These are phyloP conservation scores for Galerucella pusilla DNA, from an alignment of 2,888 invertebrate species.

Conservation along the genomic window DNA sequence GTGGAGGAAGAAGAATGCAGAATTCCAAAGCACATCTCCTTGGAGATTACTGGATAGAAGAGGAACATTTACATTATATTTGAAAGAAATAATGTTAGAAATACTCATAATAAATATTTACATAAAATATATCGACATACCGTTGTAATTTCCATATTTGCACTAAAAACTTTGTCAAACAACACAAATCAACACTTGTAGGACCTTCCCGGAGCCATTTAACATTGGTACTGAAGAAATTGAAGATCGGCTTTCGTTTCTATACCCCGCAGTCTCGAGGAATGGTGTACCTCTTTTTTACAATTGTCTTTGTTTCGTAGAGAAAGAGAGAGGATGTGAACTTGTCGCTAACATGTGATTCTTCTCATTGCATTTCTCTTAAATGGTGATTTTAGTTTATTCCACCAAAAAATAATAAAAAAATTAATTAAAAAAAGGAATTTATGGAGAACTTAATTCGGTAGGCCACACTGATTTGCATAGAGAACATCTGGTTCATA, in stretches of 20 bases:
- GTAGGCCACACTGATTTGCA: neutral
- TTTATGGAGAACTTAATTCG: neutral
- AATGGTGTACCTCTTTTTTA: constrained; percentile 43
- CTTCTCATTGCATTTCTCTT: constrained; percentile 43
- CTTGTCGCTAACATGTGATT: constrained; percentile 42
- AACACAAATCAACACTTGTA: constrained; percentile 22
- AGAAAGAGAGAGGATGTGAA: constrained; percentile 43
- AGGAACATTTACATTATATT: no score
- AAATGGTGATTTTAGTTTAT: constrained; percentile 10
- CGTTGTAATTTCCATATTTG: constrained; percentile 16
- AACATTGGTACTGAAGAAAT: constrained; percentile 60
- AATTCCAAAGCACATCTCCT: no score
- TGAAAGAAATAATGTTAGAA: no score
- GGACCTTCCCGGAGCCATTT: constrained; percentile 27
- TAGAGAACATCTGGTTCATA: constrained; percentile 12
- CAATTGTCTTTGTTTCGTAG: constrained; percentile 43
- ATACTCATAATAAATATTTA: no score
- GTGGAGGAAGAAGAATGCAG: no score
- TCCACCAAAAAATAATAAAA: constrained; percentile 33
- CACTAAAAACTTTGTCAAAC: constrained; percentile 9
- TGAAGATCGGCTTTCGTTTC: constrained; percentile 60
- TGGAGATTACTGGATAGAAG: no score
- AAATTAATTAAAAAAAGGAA: neutral
- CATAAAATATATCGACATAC: constrained; percentile 9
- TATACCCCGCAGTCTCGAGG: constrained; percentile 50